Evolutionary conservation across 2,888 invertebrate genomes (phyloP).

Genomic region (Volucella zonaria): DNA sequence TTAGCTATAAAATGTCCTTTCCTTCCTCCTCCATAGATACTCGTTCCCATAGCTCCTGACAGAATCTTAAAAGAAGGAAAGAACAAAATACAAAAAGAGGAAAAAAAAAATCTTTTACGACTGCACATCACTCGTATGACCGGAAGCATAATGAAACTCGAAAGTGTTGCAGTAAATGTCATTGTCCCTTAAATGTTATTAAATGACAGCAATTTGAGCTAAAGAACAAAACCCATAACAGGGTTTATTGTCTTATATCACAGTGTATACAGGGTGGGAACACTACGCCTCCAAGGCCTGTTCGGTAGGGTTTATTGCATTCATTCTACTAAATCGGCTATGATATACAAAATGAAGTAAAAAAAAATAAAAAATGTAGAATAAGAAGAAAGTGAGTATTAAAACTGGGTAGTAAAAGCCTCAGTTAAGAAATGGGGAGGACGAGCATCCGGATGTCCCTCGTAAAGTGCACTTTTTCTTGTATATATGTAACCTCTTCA

Average conservation of each 20-base stretch:
- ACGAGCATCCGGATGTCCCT: constrained; percentile 29
- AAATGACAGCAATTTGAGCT: constrained; percentile 72
- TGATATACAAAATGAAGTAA: constrained; percentile 24
- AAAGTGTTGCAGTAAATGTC: constrained; percentile 72
- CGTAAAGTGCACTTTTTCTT: constrained; percentile 50
- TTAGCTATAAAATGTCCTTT: constrained; percentile 14
- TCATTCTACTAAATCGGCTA: constrained; percentile 67
- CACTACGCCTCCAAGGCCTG: constrained; percentile 26
- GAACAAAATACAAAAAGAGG: too few relatives aligned
- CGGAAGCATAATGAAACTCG: constrained; percentile 64
- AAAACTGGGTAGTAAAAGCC: constrained; percentile 47
- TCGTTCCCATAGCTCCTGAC: not conserved
- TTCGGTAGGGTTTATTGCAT: constrained; percentile 45
- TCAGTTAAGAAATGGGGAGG: constrained; percentile 10
- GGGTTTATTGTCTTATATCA: constrained; percentile 67
- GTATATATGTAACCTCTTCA: constrained; percentile 15
- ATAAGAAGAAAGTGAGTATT: constrained; percentile 36
- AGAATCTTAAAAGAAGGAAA: too few relatives aligned
- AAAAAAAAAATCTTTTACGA: constrained; percentile 61
- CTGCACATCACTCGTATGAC: constrained; percentile 62
- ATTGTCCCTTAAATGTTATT: constrained; percentile 70
- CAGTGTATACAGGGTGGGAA: not conserved
- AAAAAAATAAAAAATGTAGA: not conserved
- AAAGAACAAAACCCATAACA: constrained; percentile 65
- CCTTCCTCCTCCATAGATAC: not conserved